Evolutionary conservation across 2,888 invertebrate genomes (phyloP).

Genomic region (Nemotelus pantherinus): DNA sequence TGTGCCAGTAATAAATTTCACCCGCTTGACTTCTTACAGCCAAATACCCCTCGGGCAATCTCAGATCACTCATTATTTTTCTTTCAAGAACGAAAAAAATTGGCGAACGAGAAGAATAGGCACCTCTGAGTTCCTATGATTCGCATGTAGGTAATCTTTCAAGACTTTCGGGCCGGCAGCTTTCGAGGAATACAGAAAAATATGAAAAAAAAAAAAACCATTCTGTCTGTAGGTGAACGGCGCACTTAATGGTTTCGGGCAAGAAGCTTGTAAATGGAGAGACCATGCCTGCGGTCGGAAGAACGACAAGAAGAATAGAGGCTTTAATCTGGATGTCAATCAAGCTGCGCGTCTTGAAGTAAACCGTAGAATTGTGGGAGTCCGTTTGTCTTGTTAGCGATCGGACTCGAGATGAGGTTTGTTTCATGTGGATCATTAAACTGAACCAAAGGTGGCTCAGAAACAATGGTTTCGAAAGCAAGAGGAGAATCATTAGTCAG

Average conservation of each 20-base stretch:
- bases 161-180: neutral
- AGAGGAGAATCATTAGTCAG: too few species aligned
- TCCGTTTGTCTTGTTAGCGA: neutral
- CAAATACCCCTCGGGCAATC: neutral
- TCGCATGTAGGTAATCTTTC: constrained; percentile 4
- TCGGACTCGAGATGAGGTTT: too few species aligned
- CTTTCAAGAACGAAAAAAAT: neutral
- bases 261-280: neutral
- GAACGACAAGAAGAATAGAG: neutral
- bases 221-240: too few species aligned
- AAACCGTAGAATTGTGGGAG: neutral
- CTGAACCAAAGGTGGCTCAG: too few species aligned
- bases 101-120: constrained; percentile 4
- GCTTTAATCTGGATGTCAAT: constrained; percentile 13
- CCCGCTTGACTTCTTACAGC: neutral
- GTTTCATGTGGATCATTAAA: too few species aligned
- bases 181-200: neutral
- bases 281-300: neutral
- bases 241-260: too few species aligned
- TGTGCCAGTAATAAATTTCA: neutral
- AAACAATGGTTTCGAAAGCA: too few species aligned
- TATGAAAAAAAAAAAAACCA: too few species aligned
- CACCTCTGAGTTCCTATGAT: neutral
- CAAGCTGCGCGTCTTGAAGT: neutral
- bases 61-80: constrained; percentile 1